Evolutionary conservation across 92 coral and sea anemone species (phyloP).

Genomic region (Zoanthus solanderi): DNA sequence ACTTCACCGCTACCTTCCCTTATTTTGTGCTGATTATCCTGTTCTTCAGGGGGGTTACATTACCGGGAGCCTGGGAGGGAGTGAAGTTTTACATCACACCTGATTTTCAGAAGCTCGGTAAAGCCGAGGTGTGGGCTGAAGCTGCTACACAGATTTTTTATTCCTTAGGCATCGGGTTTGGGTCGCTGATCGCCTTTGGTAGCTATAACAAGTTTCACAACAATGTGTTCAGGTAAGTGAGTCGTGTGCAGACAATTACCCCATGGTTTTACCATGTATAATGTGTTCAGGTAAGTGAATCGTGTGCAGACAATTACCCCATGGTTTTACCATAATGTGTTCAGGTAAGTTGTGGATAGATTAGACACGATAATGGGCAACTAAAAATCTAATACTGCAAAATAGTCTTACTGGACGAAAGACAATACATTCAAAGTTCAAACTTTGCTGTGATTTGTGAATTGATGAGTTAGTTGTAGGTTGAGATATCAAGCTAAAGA

Average conservation of each 20-base stretch:
- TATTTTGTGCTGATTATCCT: constrained; percentile 88
- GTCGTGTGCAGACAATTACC: not conserved
- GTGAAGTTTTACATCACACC: constrained; percentile 92
- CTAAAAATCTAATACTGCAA: too few species aligned
- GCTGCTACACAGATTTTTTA: constrained; percentile 99
- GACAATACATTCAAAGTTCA: too few species aligned
- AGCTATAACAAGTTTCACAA: constrained; percentile 96
- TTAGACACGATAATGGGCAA: not conserved
- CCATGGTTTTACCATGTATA: constrained; percentile 53
- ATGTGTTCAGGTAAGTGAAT: constrained; percentile 85
- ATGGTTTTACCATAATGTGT: constrained; percentile 78
- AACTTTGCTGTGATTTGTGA: too few species aligned
- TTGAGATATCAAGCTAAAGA: too few species aligned
- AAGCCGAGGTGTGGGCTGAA: constrained; percentile 93
- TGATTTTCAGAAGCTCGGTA: constrained; percentile 86
- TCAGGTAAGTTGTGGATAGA: constrained; percentile 72
- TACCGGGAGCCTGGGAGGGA: constrained; percentile 94
- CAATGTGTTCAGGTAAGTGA: constrained; percentile 90
- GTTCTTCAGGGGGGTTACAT: constrained; percentile 91
- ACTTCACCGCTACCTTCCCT: constrained; percentile 99
- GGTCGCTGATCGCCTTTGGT: constrained; percentile 96
- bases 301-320: not conserved
- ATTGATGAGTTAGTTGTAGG: too few species aligned
- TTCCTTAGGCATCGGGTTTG: constrained; percentile 98
- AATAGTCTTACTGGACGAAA: too few species aligned